A percentile compares a stretch with the other conserved stretches of the same genome.
Evolutionary conservation across 2,113 vertebrate species (phyloP).

Genomic region (Prinia subflava): DNA sequence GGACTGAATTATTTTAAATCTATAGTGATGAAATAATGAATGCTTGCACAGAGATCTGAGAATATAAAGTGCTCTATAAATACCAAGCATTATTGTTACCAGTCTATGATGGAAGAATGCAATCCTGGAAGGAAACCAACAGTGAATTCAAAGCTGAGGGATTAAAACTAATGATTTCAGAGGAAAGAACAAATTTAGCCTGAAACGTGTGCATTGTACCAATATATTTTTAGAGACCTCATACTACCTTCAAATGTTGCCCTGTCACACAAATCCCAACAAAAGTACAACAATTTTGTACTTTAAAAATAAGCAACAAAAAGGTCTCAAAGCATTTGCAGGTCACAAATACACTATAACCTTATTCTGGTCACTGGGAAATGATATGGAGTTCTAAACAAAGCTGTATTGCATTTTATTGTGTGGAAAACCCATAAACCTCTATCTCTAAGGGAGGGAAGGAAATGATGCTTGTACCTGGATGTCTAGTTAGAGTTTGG

Average conservation of each 20-base stretch:
- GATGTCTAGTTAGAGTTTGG: not conserved
- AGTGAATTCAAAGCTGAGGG: not conserved
- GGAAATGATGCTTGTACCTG: not conserved
- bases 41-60: slow-evolving; percentile 2
- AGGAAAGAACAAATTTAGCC: slow-evolving; percentile 16
- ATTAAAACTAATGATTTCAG: slow-evolving; percentile 36
- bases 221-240: not conserved
- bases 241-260: not conserved
- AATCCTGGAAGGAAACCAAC: slow-evolving; percentile 12
- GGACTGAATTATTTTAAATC: slow-evolving; percentile 20
- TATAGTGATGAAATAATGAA: slow-evolving; percentile 35
- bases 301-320: not conserved
- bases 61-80: slow-evolving; percentile 47
- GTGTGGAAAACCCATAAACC: not conserved
- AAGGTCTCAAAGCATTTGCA: not conserved
- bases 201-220: not conserved
- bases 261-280: not conserved
- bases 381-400: not conserved
- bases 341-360: not conserved
- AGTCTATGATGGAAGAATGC: not conserved
- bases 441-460: not conserved
- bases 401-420: not conserved
- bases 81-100: slow-evolving; percentile 21
- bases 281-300: not conserved
- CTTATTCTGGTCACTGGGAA: not conserved